These are phyloP conservation scores for Cryptotis parvus DNA, from an alignment of 2,113 vertebrate species.

Conservation along the genomic window DNA sequence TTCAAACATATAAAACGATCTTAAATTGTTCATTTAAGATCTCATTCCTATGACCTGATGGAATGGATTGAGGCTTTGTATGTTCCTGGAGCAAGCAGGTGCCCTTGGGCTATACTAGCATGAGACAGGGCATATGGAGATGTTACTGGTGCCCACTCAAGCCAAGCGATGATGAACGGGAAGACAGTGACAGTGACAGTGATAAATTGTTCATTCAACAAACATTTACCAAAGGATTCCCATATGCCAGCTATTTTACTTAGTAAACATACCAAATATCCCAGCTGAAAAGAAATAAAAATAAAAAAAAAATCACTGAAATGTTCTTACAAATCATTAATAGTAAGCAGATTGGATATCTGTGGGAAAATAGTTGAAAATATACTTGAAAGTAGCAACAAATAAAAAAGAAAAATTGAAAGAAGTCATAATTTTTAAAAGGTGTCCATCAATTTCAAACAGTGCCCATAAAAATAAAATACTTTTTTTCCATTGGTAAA, in stretches of 20 bases:
- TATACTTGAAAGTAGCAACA: not conserved
- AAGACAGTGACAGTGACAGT: too few relatives aligned
- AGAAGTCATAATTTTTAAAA: not conserved
- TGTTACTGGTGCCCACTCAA: too few relatives aligned
- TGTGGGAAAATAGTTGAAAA: not conserved
- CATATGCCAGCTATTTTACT: not conserved
- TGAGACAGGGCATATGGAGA: too few relatives aligned
- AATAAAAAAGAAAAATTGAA: constrained; percentile 20
- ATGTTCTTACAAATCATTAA: not conserved
- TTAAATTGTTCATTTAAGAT: too few relatives aligned
- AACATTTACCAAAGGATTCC: not conserved
- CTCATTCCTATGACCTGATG: too few relatives aligned
- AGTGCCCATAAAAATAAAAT: not conserved
- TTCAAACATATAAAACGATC: not conserved
- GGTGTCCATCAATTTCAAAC: not conserved
- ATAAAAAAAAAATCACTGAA: not conserved
- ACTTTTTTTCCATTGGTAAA: not conserved
- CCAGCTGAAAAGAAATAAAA: not conserved
- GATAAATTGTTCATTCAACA: constrained; percentile 44
- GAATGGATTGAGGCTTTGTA: too few relatives aligned
- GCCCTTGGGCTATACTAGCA: too few relatives aligned
- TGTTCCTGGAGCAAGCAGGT: too few relatives aligned
- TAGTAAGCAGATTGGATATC: not conserved
- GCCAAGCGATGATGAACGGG: too few relatives aligned
- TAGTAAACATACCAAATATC: not conserved